Base-by-base conservation (phyloP, 1,140 invertebrate genomes). In the Rhopalosiphum maidis region DNA sequence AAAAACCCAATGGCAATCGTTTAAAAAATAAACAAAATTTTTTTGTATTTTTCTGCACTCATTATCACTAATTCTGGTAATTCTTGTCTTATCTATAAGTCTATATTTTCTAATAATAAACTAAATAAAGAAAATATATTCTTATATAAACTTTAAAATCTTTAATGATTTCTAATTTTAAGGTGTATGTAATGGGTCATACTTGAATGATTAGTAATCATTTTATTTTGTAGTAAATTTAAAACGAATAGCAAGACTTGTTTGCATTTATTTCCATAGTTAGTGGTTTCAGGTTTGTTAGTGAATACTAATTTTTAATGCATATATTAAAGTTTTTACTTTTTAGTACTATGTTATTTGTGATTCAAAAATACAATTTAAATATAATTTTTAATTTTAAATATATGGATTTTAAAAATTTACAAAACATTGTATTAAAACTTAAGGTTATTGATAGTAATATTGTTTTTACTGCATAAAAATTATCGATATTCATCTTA, bases 181-280 rank as follows among this genome's bases (percentile, higher is more conserved):
- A 51, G 18, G 48, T 51, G 3, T 51, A n/a, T n/a, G 30, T 18
- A 37, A 51, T 51, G 46, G 18, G 7, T 48, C 6, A 48, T 48
- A 87, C n/a, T 87, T 87, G 30, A 51, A 87, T 35, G 46, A 60
- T 60, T 90, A 55, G 35, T 41, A 90, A 90, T 41, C 37, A 60
- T 60, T 90, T 90, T 22, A 41, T 35, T 55, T 91, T 91, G 8
- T 22, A 77, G 35, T 91, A 46, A n/a, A 43, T 68, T 30, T 77
- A 92, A 92, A 83, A 92, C 21, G 77, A 92, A 37, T 85, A 37
- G 25, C 1, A 23, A 82, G 83, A 83, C 77, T 82, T 83, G 21
- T 92, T 83, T 92, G n/a, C 68, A 83, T 83, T 82, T 83, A 92
- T 92, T 51, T 92, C 77, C 91, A 83, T 92, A 92, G 54, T 83